Percentiles rank a stretch among this genome's conserved stretches.
phyloP scores from a whole-genome alignment of 1,140 invertebrate species.

The Caenorhabditis tropicalis region DNA sequence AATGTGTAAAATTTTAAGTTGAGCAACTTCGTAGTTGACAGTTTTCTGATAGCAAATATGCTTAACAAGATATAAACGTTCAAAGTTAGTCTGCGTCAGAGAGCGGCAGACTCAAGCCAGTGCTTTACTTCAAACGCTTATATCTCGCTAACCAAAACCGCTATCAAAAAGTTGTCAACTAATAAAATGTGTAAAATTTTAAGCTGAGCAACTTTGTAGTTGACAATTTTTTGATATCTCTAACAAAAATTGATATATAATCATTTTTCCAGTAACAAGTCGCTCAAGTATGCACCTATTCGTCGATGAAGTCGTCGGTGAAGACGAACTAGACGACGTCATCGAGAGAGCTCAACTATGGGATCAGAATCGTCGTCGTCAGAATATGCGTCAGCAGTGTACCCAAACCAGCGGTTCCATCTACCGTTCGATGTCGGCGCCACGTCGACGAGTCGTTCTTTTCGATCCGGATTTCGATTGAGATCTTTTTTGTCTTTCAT shows the following conservation, averaged over 20 bases:
- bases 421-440: background rate
- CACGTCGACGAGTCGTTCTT: background rate
- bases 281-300: background rate
- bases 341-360: slow-evolving; percentile 7
- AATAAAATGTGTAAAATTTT: too few species aligned
- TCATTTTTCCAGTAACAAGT: background rate
- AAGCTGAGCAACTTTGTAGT: too few species aligned
- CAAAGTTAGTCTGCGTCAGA: too few species aligned
- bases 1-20: too few species aligned
- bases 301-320: background rate
- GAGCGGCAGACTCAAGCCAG: too few species aligned
- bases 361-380: background rate
- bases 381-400: slow-evolving; percentile 11
- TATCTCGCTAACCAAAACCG: too few species aligned
- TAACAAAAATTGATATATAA: background rate
- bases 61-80: too few species aligned
- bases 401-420: slow-evolving; percentile 8
- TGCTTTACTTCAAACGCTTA: too few species aligned
- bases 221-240: background rate
- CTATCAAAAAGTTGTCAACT: too few species aligned
- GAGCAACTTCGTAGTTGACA: too few species aligned
- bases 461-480: slow-evolving; percentile 35
- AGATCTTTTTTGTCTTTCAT: too few species aligned
- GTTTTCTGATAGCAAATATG: too few species aligned
- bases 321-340: slow-evolving; percentile 19